Evolutionary conservation across 2,888 invertebrate species (phyloP).

Genomic region (Netelia virgata): DNA sequence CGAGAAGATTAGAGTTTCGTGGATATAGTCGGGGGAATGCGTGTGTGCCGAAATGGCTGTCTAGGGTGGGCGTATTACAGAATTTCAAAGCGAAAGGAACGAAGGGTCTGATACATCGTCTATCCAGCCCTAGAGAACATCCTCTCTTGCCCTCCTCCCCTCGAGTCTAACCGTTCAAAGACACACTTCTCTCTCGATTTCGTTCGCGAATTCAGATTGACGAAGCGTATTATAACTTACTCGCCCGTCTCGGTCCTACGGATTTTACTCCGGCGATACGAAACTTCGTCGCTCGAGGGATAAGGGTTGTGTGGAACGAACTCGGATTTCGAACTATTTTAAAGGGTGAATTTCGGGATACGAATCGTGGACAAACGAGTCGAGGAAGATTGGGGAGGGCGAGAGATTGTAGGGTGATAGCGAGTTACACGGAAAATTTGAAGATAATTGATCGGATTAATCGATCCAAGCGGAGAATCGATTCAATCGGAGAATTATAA

Average conservation of each 20-base stretch:
- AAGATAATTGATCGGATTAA: constrained; percentile 9
- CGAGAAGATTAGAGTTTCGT: no score
- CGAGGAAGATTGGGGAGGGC: not conserved
- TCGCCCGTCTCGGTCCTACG: not conserved
- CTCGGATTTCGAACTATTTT: not conserved
- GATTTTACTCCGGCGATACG: not conserved
- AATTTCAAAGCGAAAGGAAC: constrained; percentile 32
- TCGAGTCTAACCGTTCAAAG: constrained; percentile 26
- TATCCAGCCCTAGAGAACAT: not conserved
- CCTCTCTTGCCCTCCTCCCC: not conserved
- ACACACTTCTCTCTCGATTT: constrained; percentile 8
- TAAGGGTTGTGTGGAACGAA: not conserved
- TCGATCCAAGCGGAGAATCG: not conserved
- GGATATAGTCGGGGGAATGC: no score
- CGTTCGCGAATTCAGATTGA: constrained; percentile 35
- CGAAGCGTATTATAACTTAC: constrained; percentile 32
- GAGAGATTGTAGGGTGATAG: constrained; percentile 14
- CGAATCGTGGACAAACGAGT: constrained; percentile 41
- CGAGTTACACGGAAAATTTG: constrained; percentile 2
- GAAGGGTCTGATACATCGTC: constrained; percentile 13
- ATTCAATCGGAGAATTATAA: not conserved
- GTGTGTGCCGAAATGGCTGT: no score
- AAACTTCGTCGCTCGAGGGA: constrained; percentile 17
- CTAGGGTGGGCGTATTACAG: constrained; percentile 2
- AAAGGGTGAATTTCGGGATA: not conserved